Conservation (phyloP, 2,888 invertebrate genomes). For the Mesorhabditis belari region DNA sequence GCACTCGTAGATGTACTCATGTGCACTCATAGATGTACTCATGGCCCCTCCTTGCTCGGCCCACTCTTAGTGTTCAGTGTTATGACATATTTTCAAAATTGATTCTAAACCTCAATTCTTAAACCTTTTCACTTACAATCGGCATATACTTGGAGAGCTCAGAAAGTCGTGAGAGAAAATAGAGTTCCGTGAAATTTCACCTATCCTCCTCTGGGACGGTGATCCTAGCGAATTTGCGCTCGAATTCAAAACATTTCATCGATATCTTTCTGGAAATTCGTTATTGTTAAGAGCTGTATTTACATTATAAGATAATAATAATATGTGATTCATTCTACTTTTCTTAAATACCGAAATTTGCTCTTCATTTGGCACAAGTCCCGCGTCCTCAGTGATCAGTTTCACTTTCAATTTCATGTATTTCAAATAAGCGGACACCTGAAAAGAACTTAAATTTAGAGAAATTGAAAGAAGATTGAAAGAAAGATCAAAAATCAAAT, state of each 20-base stretch:
- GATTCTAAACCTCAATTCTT: no score
- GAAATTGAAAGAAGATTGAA: no score
- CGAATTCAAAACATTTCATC: conserved; percentile 44
- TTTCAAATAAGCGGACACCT: neutral
- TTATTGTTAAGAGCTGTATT: no score
- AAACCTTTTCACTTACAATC: conserved; percentile 39
- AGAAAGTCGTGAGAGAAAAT: conserved; percentile 38
- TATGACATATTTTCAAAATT: no score
- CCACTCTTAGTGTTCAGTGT: no score
- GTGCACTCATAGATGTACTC: no score
- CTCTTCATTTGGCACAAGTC: conserved; percentile 20
- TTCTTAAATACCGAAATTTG: conserved; percentile 18
- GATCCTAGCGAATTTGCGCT: conserved; percentile 44
- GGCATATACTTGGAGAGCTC: conserved; percentile 40
- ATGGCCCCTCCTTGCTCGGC: no score
- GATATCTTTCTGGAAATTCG: conserved; percentile 25
- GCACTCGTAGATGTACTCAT: no score
- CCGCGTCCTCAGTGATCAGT: conserved; percentile 39
- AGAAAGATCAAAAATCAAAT: neutral
- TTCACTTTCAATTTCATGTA: conserved; percentile 13
- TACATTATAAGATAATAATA: neutral
- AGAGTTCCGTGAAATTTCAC: conserved; percentile 33
- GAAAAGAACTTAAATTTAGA: no score
- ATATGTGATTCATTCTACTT: neutral
- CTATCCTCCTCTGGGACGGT: conserved; percentile 49